Evolutionary conservation across 2,797 vertebrate genomes (phyloP).

Genomic region (Dicrostonyx torquatus): DNA sequence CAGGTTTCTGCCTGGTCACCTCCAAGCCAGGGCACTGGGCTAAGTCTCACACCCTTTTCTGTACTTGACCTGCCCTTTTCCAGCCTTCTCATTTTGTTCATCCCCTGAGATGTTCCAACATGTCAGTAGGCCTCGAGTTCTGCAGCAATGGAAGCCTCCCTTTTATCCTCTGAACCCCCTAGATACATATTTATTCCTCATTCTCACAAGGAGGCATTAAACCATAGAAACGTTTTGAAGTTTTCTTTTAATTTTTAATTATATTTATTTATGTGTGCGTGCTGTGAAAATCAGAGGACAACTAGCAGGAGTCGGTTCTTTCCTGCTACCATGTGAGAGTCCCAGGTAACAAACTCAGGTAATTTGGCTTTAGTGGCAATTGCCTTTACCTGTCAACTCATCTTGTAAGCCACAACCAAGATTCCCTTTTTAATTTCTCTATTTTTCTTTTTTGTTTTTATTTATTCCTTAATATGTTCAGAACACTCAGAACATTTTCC

Average conservation of each 20-base stretch:
- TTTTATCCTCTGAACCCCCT: no score
- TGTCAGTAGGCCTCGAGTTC: background rate
- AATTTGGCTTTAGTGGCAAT: background rate
- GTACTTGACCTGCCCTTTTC: background rate
- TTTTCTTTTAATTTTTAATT: background rate
- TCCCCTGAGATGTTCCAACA: background rate
- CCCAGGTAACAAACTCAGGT: background rate
- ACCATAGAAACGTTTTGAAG: background rate
- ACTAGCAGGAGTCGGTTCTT: background rate
- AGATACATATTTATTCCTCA: background rate
- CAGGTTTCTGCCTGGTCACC: background rate
- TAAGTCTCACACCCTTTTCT: background rate
- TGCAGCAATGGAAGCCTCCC: background rate
- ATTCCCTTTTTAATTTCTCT: background rate
- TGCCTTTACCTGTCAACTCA: background rate
- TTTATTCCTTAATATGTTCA: background rate
- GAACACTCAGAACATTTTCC: background rate
- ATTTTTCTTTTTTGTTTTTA: background rate
- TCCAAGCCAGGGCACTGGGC: background rate
- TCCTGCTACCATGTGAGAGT: background rate
- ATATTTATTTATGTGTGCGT: background rate
- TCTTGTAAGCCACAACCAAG: background rate
- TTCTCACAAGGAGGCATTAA: background rate
- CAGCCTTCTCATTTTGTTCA: background rate
- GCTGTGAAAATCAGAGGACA: background rate